phyloP scores from a whole-genome alignment of 2,797 vertebrate species.

The Crax fasciolata region DNA sequence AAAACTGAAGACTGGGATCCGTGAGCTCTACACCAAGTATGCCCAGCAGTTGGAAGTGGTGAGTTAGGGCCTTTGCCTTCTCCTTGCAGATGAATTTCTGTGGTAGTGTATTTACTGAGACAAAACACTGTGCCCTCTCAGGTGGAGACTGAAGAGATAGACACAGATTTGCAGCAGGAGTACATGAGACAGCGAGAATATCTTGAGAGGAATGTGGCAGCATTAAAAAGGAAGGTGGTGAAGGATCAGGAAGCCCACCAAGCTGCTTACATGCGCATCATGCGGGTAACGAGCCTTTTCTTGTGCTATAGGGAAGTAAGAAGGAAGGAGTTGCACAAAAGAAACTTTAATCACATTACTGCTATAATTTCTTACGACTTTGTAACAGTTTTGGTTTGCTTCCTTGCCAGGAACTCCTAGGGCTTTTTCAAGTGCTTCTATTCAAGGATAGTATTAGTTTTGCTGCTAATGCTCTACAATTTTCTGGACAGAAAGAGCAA shows the following conservation, averaged over 20 bases:
- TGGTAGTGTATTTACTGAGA: neutral
- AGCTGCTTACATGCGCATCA: constrained; percentile 84
- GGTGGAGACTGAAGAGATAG: constrained; percentile 84
- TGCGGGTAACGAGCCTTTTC: constrained; percentile 85
- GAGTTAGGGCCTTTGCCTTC: constrained; percentile 66
- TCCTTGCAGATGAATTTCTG: neutral
- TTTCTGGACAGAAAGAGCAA: constrained; percentile 10
- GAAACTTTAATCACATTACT: neutral
- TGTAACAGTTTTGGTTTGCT: constrained; percentile 6
- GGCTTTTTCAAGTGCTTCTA: neutral
- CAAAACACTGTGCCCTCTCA: constrained; percentile 67
- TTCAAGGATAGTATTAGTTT: neutral
- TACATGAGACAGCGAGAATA: constrained; percentile 84
- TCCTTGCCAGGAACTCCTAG: neutral
- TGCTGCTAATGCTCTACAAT: neutral
- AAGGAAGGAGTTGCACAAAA: neutral
- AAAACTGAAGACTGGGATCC: constrained; percentile 87
- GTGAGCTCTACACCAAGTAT: constrained; percentile 85
- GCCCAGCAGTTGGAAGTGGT: constrained; percentile 86
- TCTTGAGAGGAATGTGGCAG: constrained; percentile 87
- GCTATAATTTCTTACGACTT: neutral
- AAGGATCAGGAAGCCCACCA: constrained; percentile 87
- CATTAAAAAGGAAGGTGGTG: constrained; percentile 85
- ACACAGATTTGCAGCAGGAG: constrained; percentile 85
- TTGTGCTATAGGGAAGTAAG: neutral